phyloP scores from a whole-genome alignment of 1,140 invertebrate genomes.

The Neodiprion virginianus region DNA sequence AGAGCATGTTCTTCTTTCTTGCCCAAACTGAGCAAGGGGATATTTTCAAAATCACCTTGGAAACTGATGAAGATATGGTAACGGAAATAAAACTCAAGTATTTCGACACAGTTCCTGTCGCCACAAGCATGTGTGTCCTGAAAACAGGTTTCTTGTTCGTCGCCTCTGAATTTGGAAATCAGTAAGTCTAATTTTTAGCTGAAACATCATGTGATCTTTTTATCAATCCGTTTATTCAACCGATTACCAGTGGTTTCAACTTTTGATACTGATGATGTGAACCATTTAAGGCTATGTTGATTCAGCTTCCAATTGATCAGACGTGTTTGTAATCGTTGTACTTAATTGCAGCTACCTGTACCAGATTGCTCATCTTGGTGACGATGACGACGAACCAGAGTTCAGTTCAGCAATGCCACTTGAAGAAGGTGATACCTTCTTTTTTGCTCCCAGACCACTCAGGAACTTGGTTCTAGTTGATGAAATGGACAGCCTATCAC shows the following conservation, averaged over 20 bases:
- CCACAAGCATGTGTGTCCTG: conserved; percentile 94
- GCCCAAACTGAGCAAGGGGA: conserved; percentile 96
- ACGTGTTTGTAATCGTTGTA: background rate
- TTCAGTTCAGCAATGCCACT: conserved; percentile 98
- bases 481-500: conserved; percentile 96
- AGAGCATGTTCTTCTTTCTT: conserved; percentile 98
- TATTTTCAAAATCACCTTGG: conserved; percentile 98
- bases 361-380: conserved; percentile 98
- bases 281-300: background rate
- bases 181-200: conserved; percentile 76
- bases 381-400: conserved; percentile 99
- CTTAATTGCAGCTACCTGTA: conserved; percentile 84
- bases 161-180: conserved; percentile 99
- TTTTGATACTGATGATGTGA: conserved; percentile 16
- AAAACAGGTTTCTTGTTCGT: conserved; percentile 99
- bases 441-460: conserved; percentile 93
- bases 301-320: no score
- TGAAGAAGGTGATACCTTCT: conserved; percentile 99
- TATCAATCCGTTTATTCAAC: conserved; percentile 39
- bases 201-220: conserved; percentile 28
- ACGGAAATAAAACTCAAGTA: conserved; percentile 99
- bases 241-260: conserved; percentile 35
- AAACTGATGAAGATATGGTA: conserved; percentile 96
- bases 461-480: conserved; percentile 98
- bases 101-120: conserved; percentile 98